Evolutionary conservation across 2,797 vertebrate genomes (phyloP).

Genomic region (Melanotaenia parkinsoni): DNA sequence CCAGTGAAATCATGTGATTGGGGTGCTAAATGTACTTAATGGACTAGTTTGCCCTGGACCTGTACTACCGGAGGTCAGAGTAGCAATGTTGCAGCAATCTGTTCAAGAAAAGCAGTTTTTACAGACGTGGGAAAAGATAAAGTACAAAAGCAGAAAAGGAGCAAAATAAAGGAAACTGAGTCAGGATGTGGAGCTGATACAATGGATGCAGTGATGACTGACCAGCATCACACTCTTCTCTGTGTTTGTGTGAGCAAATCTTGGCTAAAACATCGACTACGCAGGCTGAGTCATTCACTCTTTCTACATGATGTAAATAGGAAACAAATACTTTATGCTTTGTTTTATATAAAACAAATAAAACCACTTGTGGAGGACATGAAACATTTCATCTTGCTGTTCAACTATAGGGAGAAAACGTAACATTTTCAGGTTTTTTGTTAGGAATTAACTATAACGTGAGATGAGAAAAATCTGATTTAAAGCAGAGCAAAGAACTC

Average conservation of each 20-base stretch:
- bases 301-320: constrained; percentile 23
- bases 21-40: background rate
- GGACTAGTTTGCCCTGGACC: background rate
- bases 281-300: constrained; percentile 13
- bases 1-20: background rate
- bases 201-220: constrained; percentile 50
- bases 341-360: background rate
- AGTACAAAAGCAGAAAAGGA: background rate
- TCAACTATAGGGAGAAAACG: background rate
- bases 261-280: constrained; percentile 35
- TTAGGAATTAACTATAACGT: background rate
- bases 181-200: constrained; percentile 24
- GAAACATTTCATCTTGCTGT: background rate
- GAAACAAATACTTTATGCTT: constrained; percentile 14
- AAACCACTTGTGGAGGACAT: background rate
- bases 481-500: background rate
- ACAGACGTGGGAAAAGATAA: constrained; percentile 1
- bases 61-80: background rate
- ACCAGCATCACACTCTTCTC: constrained; percentile 29
- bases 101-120: background rate
- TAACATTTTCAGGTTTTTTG: background rate
- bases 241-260: constrained; percentile 12
- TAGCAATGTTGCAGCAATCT: background rate
- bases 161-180: constrained; percentile 14
- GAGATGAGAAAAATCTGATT: constrained; percentile 4